phyloP scores from a whole-genome alignment of 2,113 vertebrate genomes.

The Pao palembangensis region DNA sequence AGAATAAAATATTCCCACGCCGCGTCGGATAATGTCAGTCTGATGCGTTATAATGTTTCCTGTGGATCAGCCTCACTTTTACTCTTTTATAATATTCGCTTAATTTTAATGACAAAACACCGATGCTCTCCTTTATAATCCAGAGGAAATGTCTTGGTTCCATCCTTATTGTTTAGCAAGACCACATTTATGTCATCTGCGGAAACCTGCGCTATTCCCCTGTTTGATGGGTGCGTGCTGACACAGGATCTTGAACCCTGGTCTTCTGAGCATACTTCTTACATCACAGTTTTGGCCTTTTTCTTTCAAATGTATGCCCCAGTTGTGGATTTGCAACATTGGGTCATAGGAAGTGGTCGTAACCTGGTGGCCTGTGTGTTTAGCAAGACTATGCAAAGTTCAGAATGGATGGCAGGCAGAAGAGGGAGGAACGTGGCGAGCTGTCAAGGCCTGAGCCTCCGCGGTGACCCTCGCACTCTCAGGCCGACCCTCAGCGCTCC shows the following conservation, averaged over 20 bases:
- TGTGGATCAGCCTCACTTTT: background rate
- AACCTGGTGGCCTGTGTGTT: conserved; percentile 40
- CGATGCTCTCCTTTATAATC: conserved; percentile 6
- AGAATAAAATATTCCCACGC: too few species aligned
- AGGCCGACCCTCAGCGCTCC: conserved; percentile 53
- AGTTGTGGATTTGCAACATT: conserved; percentile 28
- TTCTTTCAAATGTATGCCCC: conserved; percentile 35
- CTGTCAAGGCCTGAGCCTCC: conserved; percentile 46
- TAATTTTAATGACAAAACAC: conserved; percentile 27
- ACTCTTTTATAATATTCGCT: background rate
- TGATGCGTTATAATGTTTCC: too few species aligned
- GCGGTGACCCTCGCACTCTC: conserved; percentile 59
- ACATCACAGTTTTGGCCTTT: conserved; percentile 45
- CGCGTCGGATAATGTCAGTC: too few species aligned
- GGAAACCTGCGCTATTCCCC: conserved; percentile 2
- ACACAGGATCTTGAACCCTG: conserved; percentile 47
- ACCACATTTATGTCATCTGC: conserved; percentile 2
- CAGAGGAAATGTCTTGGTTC: background rate
- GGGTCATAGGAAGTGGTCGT: conserved; percentile 55
- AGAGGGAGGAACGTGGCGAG: conserved; percentile 51
- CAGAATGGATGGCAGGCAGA: conserved; percentile 28
- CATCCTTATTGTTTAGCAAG: conserved; percentile 5
- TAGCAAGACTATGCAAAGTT: conserved; percentile 36
- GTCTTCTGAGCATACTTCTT: conserved; percentile 9
- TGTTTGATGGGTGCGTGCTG: conserved; percentile 11